Base-by-base conservation (phyloP, 2,888 invertebrate genomes). In the Hipparchia sbordonii region DNA sequence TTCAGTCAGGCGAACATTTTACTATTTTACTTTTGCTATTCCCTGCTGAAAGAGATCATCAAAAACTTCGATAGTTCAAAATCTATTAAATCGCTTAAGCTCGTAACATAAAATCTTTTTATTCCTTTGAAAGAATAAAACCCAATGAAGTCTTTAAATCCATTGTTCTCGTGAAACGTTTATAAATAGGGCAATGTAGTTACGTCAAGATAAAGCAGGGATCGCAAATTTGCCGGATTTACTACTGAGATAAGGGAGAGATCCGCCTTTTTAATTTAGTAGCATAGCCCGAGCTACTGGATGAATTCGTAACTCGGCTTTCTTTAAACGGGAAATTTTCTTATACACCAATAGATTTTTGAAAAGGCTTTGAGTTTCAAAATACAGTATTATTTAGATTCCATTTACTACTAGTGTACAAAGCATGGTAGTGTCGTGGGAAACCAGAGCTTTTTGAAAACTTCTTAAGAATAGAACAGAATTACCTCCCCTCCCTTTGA, bases 101-200 rank as follows among this genome's bases (percentile, higher is more conserved):
- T 57, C 6, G 12, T 54, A 6, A 8, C 70, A 33, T 62, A 7
- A 52, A 54, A 7, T 48, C 48, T 9, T 10, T 56, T 39, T 73
- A 68, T 63, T 70, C 56, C 67, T 69, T 63, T 70, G 48, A 60
- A 62, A 62, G 52, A 70, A 63, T 59, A 61, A 59, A 70, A 72
- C 57, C 62, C 67, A 74, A 72, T 67, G 56, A 66, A 72, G 67
- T 70, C 67, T 72, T 70, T 70, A 70, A 67, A 74, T 66, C 70
- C 67, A 70, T 70, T 74, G 74, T 74, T 74, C 72, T 67, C 52
- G 67, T 62, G 61, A 69, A 63, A 70, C 67, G 69, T 62, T 72
- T 67, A 70, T 67, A 72, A 67, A 70, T 67, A 61, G 69, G 56
- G 57, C 70, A 74, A 67, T 72, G 66, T 74, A 56, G 74, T 74